Evolutionary conservation across 2,888 invertebrate species (phyloP).

Genomic region (Nymphalis urticae): DNA sequence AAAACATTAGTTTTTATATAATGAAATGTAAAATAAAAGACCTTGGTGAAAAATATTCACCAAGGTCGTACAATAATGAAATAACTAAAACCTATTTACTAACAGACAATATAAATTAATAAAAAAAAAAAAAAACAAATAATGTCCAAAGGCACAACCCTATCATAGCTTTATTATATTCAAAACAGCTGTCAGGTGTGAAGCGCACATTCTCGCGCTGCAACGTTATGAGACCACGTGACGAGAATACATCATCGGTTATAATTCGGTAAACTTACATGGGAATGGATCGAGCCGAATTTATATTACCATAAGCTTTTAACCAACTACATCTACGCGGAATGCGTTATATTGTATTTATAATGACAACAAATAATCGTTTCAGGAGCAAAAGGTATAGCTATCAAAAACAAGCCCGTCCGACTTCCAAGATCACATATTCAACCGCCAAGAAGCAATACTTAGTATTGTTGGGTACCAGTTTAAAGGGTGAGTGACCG

Average conservation of each 20-base stretch:
- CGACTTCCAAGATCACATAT: too few species aligned
- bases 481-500: too few species aligned
- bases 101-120: not conserved
- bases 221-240: conserved; percentile 27
- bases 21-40: too few species aligned
- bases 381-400: too few species aligned
- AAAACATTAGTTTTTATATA: too few species aligned
- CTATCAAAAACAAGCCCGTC: too few species aligned
- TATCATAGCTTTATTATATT: conserved; percentile 15
- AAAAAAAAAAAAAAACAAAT: not conserved
- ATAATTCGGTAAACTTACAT: not conserved
- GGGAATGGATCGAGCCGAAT: conserved; percentile 6
- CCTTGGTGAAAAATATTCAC: too few species aligned
- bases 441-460: too few species aligned
- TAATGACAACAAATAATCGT: too few species aligned
- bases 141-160: not conserved
- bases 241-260: conserved; percentile 18
- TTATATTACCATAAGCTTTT: conserved; percentile 7
- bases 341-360: not conserved
- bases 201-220: conserved; percentile 9
- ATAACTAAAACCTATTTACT: not conserved
- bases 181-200: conserved; percentile 31
- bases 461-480: too few species aligned
- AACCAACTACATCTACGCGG: not conserved
- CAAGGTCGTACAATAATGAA: not conserved